Conservation (phyloP, 2,888 invertebrate genomes). For the Nipponacmea schrenckii region DNA sequence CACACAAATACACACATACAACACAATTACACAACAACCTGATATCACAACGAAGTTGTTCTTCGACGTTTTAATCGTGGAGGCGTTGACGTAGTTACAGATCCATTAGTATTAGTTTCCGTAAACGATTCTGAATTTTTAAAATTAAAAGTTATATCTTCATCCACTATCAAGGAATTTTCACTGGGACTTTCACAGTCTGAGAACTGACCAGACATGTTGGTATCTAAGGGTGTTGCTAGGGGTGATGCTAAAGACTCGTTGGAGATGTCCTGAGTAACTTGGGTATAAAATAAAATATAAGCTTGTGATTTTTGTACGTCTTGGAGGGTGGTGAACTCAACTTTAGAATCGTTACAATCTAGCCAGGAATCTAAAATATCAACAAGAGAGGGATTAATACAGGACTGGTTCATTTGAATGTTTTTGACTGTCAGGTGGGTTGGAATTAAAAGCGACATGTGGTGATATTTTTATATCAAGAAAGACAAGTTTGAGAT, state of each 20-base stretch:
- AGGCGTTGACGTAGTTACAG: not conserved
- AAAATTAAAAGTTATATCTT: constrained; percentile 41
- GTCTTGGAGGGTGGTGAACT: constrained; percentile 53
- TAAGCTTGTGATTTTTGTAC: constrained; percentile 64
- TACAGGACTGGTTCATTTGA: too few relatives aligned
- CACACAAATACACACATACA: too few relatives aligned
- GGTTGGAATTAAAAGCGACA: too few relatives aligned
- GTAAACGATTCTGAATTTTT: constrained; percentile 19
- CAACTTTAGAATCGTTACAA: constrained; percentile 65
- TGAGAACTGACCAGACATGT: not conserved
- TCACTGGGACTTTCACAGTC: not conserved
- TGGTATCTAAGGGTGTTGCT: constrained; percentile 7
- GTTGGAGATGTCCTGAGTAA: not conserved
- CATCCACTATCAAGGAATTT: constrained; percentile 29
- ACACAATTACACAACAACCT: too few relatives aligned
- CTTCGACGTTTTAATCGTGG: not conserved
- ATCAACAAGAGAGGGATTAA: constrained; percentile 2
- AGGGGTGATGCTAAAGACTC: not conserved
- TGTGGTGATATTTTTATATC: too few relatives aligned
- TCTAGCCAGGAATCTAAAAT: constrained; percentile 65
- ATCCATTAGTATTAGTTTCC: not conserved
- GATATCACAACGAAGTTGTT: not conserved
- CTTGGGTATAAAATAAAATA: constrained; percentile 62
- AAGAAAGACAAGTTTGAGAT: too few relatives aligned
- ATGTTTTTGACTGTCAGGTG: too few relatives aligned